Percentiles rank a stretch among this genome's conserved stretches.
Evolutionary conservation across 2,888 invertebrate species (phyloP).

Genomic region (Agonopterix alstromeriana): DNA sequence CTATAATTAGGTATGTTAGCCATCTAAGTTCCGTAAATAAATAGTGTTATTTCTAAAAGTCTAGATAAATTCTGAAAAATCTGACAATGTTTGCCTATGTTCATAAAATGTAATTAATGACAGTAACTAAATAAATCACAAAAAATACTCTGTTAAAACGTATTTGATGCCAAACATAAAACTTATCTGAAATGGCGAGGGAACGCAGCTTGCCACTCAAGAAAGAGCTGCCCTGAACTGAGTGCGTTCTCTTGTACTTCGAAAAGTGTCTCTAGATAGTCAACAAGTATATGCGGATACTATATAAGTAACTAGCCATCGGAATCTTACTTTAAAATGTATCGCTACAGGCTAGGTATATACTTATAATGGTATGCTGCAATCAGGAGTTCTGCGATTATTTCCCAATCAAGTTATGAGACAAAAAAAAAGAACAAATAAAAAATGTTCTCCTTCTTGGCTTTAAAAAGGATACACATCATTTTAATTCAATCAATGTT

Average conservation of each 20-base stretch:
- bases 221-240: not conserved
- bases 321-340: not conserved
- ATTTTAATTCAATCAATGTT: too few relatives aligned
- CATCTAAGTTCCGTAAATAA: too few relatives aligned
- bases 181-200: constrained; percentile 10
- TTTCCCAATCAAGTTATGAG: not conserved
- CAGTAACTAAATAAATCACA: too few relatives aligned
- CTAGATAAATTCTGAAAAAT: too few relatives aligned
- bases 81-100: too few relatives aligned
- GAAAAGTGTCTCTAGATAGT: not conserved
- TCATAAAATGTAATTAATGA: too few relatives aligned
- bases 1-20: too few relatives aligned
- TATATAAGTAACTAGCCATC: not conserved
- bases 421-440: not conserved
- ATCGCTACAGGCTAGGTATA: not conserved
- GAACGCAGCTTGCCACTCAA: constrained; percentile 5
- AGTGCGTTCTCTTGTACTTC: not conserved
- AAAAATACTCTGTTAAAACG: too few relatives aligned
- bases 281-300: too few relatives aligned
- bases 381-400: not conserved
- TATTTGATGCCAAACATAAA: constrained; percentile 4
- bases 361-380: not conserved
- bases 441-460: too few relatives aligned
- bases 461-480: too few relatives aligned
- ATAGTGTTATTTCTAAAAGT: too few relatives aligned